Percentiles rank a stretch among this genome's conserved stretches.
Conservation (phyloP, 2,888 invertebrate species). For the Megastigmus dorsalis region DNA sequence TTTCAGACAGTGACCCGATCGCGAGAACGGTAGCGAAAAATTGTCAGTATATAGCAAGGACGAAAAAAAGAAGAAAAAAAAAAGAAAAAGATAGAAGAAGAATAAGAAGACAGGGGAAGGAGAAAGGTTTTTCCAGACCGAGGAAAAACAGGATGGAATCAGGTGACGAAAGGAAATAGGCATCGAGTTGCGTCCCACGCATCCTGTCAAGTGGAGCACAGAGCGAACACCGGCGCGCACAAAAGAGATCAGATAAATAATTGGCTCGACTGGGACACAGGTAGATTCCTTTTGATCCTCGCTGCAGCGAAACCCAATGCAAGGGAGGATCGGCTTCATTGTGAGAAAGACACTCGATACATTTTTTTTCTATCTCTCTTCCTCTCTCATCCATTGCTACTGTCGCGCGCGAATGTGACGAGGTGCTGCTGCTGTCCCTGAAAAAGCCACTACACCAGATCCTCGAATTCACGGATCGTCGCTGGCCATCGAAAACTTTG, state of each 20-base stretch:
- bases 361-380: conserved; percentile 56
- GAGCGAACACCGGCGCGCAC: conserved; percentile 23
- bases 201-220: conserved; percentile 71
- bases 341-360: conserved; percentile 69
- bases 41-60: too few relatives aligned
- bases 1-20: neutral
- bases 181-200: conserved; percentile 72
- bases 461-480: neutral
- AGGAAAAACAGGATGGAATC: conserved; percentile 51
- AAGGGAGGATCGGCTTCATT: conserved; percentile 58
- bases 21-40: conserved; percentile 5
- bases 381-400: conserved; percentile 9
- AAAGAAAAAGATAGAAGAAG: neutral
- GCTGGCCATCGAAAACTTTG: too few relatives aligned
- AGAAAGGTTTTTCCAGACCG: conserved; percentile 40
- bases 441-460: conserved; percentile 34
- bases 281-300: conserved; percentile 69
- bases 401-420: conserved; percentile 51
- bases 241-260: conserved; percentile 73
- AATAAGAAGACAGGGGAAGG: neutral
- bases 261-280: conserved; percentile 70
- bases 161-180: conserved; percentile 70
- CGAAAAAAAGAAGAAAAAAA: neutral
- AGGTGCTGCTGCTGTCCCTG: conserved; percentile 51
- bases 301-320: conserved; percentile 65